A percentile compares a stretch with the other conserved stretches of the same genome.
Evolutionary conservation across 2,888 invertebrate species (phyloP).

Genomic region (Agapostemon virescens): DNA sequence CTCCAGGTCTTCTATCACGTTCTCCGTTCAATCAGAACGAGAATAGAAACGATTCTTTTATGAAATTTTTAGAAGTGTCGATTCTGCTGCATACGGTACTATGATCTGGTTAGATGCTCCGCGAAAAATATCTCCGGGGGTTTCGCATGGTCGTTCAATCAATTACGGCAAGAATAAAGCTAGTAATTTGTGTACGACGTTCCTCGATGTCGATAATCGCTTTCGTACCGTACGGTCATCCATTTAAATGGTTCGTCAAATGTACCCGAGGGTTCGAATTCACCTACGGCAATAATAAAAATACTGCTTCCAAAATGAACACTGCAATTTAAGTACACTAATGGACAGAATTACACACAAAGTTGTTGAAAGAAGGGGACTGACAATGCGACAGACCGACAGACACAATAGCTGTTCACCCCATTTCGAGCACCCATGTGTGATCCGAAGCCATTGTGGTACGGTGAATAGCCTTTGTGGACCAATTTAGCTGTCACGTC

Average conservation of each 20-base stretch:
- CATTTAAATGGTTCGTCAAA: background rate
- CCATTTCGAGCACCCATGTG: background rate
- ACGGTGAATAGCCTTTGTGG: background rate
- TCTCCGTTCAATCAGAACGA: background rate
- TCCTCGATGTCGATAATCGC: background rate
- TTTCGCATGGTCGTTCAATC: background rate
- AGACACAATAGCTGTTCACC: background rate
- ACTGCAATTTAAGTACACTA: background rate
- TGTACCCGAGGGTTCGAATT: background rate
- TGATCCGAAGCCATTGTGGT: background rate
- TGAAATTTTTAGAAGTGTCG: background rate
- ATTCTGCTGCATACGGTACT: background rate
- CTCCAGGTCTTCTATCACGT: background rate
- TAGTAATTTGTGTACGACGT: background rate
- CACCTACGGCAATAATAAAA: background rate
- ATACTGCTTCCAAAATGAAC: background rate
- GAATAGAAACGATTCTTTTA: background rate
- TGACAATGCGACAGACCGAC: background rate
- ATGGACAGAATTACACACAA: background rate
- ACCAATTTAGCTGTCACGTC: constrained; percentile 1
- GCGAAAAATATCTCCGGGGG: background rate
- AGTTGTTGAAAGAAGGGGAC: constrained; percentile 6
- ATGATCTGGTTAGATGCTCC: background rate
- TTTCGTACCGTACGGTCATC: background rate
- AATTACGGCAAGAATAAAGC: background rate